These are phyloP conservation scores for Buteo buteo DNA, from an alignment of 2,113 vertebrate genomes.

Conservation along the genomic window DNA sequence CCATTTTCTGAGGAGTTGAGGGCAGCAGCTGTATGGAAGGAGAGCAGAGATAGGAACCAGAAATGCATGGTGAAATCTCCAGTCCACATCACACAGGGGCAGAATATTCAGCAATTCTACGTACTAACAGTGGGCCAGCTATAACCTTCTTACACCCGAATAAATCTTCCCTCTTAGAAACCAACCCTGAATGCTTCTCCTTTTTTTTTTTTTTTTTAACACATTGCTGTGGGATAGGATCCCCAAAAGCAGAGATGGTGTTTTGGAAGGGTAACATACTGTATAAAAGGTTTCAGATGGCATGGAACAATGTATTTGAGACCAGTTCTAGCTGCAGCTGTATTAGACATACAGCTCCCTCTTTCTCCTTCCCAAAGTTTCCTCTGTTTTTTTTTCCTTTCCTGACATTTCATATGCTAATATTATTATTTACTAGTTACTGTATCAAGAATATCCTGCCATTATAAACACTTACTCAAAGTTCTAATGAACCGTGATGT, in stretches of 20 bases:
- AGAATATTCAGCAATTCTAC: not conserved
- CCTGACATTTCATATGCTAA: not conserved
- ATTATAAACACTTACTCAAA: not conserved
- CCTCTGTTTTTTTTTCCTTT: rapidly evolving
- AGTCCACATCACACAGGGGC: rapidly evolving
- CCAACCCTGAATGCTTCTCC: rapidly evolving
- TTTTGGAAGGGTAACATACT: not conserved
- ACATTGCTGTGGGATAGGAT: not conserved
- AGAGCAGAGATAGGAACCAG: not conserved
- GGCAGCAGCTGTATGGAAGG: not conserved
- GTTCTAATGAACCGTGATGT: not conserved
- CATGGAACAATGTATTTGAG: not conserved
- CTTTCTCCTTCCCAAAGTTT: not conserved
- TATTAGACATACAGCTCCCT: not conserved
- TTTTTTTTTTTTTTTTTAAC: not conserved
- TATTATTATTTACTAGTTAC: not conserved
- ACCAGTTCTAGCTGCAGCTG: not conserved
- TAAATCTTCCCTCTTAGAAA: not conserved
- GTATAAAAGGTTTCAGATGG: not conserved
- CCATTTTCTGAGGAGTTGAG: not conserved
- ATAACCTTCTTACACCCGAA: not conserved
- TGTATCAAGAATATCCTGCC: not conserved
- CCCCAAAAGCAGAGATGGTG: not conserved
- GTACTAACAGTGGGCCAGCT: not conserved
- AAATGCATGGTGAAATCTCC: not conserved